A percentile compares a stretch with the other conserved stretches of the same genome.
Conservation (phyloP, 2,113 vertebrate genomes). For the Callionymus lyra region DNA sequence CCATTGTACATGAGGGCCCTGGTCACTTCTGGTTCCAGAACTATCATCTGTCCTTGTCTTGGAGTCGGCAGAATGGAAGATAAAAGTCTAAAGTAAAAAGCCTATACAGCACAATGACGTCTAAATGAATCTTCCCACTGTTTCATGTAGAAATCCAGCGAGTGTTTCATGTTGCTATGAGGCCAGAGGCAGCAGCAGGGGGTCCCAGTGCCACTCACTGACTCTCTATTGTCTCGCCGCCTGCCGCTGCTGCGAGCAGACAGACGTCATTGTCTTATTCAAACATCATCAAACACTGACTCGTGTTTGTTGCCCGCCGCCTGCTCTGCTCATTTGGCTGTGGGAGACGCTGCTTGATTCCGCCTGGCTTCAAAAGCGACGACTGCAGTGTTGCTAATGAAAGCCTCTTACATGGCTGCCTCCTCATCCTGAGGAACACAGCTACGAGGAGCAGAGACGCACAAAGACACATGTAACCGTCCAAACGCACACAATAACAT, state of each 20-base stretch:
- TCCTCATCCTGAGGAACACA: slow-evolving; percentile 7
- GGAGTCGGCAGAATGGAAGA: too few species aligned
- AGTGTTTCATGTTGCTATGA: slow-evolving; percentile 2
- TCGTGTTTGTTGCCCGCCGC: slow-evolving; percentile 7
- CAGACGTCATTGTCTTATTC: slow-evolving; percentile 2
- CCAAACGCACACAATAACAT: too few species aligned
- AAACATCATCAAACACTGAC: slow-evolving; percentile 14
- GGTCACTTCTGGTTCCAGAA: too few species aligned
- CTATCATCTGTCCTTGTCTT: too few species aligned
- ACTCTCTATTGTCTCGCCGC: background rate
- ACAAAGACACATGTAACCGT: background rate
- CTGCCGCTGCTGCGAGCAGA: background rate
- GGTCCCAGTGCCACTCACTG: slow-evolving; percentile 3
- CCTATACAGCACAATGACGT: too few species aligned
- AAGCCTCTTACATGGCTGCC: slow-evolving; percentile 27
- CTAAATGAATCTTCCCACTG: slow-evolving; percentile 16
- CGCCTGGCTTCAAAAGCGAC: slow-evolving; percentile 27
- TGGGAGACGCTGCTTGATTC: slow-evolving; percentile 14
- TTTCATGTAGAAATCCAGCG: too few species aligned
- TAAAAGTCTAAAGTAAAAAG: too few species aligned
- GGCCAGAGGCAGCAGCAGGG: slow-evolving; percentile 9
- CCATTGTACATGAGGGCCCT: too few species aligned
- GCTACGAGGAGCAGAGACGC: background rate
- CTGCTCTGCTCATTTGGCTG: slow-evolving; percentile 7
- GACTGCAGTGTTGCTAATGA: slow-evolving; percentile 35